Base-by-base conservation (phyloP, 2,888 invertebrate genomes). In the Drosophila colorata region DNA sequence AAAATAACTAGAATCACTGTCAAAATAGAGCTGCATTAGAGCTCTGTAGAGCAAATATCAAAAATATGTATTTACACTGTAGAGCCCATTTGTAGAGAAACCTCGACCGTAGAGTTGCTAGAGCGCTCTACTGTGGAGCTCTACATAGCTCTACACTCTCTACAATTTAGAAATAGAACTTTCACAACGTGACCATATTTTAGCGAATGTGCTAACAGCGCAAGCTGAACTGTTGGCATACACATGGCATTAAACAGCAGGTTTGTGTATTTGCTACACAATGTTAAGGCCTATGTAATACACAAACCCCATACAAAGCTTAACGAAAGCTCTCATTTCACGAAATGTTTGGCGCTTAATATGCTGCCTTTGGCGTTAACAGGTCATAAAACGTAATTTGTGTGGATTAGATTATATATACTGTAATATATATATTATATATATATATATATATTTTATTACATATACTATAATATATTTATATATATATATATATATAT, bases 361-460 rank as follows among this genome's bases (percentile, higher is more conserved):
- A 4, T 40, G 46, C n/a, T 46, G 11, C 8, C 23, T 23, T 20
- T 11, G 8, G 8, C n/a, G 31, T 63, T 33, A 44, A 63, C 64
- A 64, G 20, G 4, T 25, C 18, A 2, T 13, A 13, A 28, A 23
- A 5, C n/a, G 28, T 28, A 2, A 28, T 28, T 9, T 28, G 9
- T 9, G n/a, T n/a, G n/a, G n/a, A n/a, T n/a, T n/a, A n/a, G n/a
- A n/a, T n/a, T n/a, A n/a, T n/a, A n/a, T n/a, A n/a, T n/a, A n/a
- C n/a, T n/a, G n/a, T n/a, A n/a, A n/a, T n/a, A n/a, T n/a, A n/a
- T n/a, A n/a, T n/a, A n/a, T n/a, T n/a, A n/a, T n/a, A n/a, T n/a
- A n/a, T n/a, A n/a, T n/a, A n/a, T n/a, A n/a, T n/a, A n/a, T n/a
- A n/a, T n/a, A n/a, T n/a, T n/a, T n/a, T n/a, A n/a, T n/a, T n/a